Evolutionary conservation across 1,140 invertebrate genomes (phyloP).

Genomic region (Lithobius niger): DNA sequence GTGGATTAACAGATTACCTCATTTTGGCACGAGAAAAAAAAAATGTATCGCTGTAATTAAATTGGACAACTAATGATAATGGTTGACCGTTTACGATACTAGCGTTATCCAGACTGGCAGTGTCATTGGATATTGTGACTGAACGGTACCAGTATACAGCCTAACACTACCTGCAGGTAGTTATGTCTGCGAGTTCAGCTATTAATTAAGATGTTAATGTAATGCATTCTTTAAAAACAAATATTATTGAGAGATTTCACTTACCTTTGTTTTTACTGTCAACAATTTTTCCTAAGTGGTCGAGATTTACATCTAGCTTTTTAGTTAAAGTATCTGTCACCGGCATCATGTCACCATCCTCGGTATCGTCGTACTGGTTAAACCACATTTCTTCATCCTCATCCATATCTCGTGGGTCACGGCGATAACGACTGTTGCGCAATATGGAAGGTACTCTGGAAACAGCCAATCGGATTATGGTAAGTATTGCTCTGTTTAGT

Average conservation of each 20-base stretch:
- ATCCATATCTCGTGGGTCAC: slow-evolving; percentile 82
- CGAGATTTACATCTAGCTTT: slow-evolving; percentile 44
- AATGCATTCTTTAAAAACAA: too few species aligned
- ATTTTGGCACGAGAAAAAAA: too few species aligned
- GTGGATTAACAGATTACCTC: too few species aligned
- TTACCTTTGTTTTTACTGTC: slow-evolving; percentile 29
- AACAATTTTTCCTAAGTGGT: slow-evolving; percentile 42
- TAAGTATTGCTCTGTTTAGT: not conserved
- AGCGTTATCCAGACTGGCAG: too few species aligned
- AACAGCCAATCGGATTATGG: not conserved
- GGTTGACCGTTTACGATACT: too few species aligned
- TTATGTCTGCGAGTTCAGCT: too few species aligned
- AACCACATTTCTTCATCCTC: slow-evolving; percentile 99
- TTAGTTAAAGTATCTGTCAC: slow-evolving; percentile 33
- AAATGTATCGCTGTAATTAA: too few species aligned
- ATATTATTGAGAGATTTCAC: not conserved
- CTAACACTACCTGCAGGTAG: not conserved
- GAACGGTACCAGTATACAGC: too few species aligned
- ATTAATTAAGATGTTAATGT: not conserved
- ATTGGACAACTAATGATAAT: too few species aligned
- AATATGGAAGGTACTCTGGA: slow-evolving; percentile 58
- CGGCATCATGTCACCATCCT: slow-evolving; percentile 50
- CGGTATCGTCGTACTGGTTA: slow-evolving; percentile 86
- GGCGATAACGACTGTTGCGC: slow-evolving; percentile 62
- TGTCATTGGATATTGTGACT: too few species aligned